Evolutionary conservation across 2,888 invertebrate genomes (phyloP).

Genomic region (Drosophila infuscata): DNA sequence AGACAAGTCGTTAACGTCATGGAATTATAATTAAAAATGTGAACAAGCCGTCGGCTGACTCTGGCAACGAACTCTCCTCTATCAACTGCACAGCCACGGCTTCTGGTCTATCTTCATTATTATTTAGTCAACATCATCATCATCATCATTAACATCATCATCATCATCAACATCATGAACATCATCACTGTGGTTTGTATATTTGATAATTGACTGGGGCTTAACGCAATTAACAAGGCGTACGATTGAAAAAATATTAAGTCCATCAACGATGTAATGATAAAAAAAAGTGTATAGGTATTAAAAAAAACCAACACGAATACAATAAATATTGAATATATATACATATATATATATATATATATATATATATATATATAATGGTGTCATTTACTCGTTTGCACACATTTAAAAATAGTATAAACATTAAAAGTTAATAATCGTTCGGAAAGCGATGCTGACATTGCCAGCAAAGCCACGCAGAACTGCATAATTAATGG

Average conservation of each 20-base stretch:
- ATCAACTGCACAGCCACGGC: neutral
- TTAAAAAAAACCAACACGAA: neutral
- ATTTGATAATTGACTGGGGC: conserved; percentile 72
- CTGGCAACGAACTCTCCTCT: conserved; percentile 53
- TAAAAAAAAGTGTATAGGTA: conserved; percentile 24
- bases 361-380: conserved; percentile 8
- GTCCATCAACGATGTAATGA: conserved; percentile 32
- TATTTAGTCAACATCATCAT: neutral
- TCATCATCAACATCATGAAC: conserved; percentile 16
- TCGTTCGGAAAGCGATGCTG: conserved; percentile 25
- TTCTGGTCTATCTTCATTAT: conserved; percentile 1
- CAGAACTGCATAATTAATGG: conserved; percentile 44
- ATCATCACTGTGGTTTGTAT: conserved; percentile 35
- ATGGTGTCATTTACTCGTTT: conserved; percentile 49
- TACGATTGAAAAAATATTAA: conserved; percentile 50
- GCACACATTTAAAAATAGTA: conserved; percentile 46
- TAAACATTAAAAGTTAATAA: conserved; percentile 64
- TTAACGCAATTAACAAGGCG: conserved; percentile 71
- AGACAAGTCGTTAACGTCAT: conserved; percentile 59
- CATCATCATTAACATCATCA: conserved; percentile 9
- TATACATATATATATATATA: conserved; percentile 7
- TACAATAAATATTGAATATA: conserved; percentile 23
- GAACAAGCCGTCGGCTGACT: conserved; percentile 43
- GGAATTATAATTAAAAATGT: conserved; percentile 68
- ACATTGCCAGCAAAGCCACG: conserved; percentile 5